Evolutionary conservation across 2,113 vertebrate species (phyloP), one percentile per base, ranked within the genome.

Genomic region (Arenaria interpres): DNA sequence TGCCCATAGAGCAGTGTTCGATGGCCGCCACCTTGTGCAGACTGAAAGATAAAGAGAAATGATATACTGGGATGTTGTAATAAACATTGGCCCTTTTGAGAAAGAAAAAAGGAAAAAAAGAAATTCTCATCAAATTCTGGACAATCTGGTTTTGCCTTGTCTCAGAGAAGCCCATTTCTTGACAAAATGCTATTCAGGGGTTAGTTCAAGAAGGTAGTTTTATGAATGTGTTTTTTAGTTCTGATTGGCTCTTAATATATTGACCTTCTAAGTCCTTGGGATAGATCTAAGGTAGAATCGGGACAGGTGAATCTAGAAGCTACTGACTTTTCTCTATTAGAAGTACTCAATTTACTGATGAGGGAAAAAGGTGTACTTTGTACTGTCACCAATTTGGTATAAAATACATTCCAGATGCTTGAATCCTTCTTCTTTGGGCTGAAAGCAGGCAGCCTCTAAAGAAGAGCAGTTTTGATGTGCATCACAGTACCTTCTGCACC

Each of bases 1-100:
- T 99, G 99, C 12, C 99, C 99, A 0, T 99, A 99, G 37, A 99
- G 98, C 11, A 99, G 98, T 0, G 99, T 99, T 43, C 99, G 98
- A 97, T 99, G 99, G 24, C 99, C 98, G 2, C 99, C 99, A 8
- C 99, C 99, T 96, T 99, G 99, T 21, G 99, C 98, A 35, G 98
- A 98, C 99, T 99, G 97, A 82, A 91, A 94, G 62, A 81, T 14
- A 89, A 85, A 81, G 27, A 86, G 12, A 56, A 53, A 53, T n/a
- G 2, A 78, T 62, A 96, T 9, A 95, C 13, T 54, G 45, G 19
- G 16, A 60, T 21, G 6, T 48, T 91, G 37, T 21, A 77, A 76
- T 51, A 68, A 92, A 82, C 39, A 82, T 37, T 4, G 2, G 13
- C 17, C 18, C 28, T 73, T 89, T 48, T 43, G 25, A 85, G 24